Evolutionary conservation across 2,888 invertebrate genomes (phyloP), one percentile per base, ranked within the genome.

Genomic region (Hesperia comma): DNA sequence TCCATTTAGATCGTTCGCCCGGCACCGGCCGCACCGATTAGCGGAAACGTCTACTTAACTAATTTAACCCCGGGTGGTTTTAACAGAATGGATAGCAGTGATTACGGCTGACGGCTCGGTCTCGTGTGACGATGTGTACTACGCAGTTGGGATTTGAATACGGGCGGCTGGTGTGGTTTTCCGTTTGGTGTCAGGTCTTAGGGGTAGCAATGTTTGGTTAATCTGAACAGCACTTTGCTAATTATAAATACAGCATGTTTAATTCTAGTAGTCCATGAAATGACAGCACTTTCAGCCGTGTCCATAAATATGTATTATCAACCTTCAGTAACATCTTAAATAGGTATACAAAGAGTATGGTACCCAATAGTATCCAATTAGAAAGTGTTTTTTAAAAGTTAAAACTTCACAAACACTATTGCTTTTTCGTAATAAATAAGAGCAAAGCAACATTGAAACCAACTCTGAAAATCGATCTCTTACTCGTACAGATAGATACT

Each of bases 21-120:
- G 87, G 83, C 87, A 83, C 85, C 85, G 82, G 85, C 86, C 85
- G 87, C 84, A 90, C 85, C 93, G 93, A 93, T 93, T 93, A 93
- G 89, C 93, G 93, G 93, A 93, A 93, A 90, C 90, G 87, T 89
- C 93, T 93, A 93, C 92, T 93, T 93, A 93, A 93, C 92, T 93
- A 92, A 93, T 93, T 93, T 93, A 93, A 88, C 84, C 89, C 87
- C 89, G 91, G 92, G 91, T 91, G 88, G 92, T 93, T 93, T 93
- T 93, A 93, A 93, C 92, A 90, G 92, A 92, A 93, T 93, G 93
- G 91, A 93, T 93, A 92, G 92, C 93, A 84, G 92, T 93, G 93
- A 93, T 93, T 93, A 92, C 90, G 87, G 61, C 21, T 67, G 84
- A 71, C 76, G 82, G 77, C 43, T 67, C 61, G 66, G 33, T 61